A percentile compares a stretch with the other conserved stretches of the same genome.
Evolutionary conservation across 2,888 invertebrate genomes (phyloP).

Genomic region (Acleris literana): DNA sequence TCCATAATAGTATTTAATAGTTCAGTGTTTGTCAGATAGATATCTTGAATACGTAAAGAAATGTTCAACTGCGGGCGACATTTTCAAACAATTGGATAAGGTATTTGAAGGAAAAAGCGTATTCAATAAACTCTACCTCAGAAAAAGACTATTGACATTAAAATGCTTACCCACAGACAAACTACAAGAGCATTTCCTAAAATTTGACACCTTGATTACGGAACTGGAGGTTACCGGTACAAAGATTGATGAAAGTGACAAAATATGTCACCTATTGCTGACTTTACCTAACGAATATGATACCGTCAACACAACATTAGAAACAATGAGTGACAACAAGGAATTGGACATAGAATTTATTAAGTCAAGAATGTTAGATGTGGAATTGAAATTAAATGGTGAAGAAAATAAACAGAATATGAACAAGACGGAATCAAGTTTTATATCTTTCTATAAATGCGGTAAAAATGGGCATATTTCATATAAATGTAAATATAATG

Average conservation of each 20-base stretch:
- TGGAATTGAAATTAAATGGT: neutral
- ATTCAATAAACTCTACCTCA: neutral
- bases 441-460: neutral
- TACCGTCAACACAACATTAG: constrained; percentile 15
- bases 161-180: neutral
- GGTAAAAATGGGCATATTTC: constrained; percentile 3
- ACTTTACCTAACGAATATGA: constrained; percentile 9
- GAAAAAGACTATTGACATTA: neutral
- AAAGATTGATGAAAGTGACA: constrained; percentile 2
- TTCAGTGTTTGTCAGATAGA: neutral
- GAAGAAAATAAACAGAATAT: neutral
- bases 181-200: constrained; percentile 2
- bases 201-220: neutral
- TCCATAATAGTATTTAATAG: neutral
- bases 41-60: constrained; percentile 2
- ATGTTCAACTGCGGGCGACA: neutral
- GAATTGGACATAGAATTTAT: constrained; percentile 1
- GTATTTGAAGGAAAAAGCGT: constrained; percentile 15
- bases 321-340: neutral
- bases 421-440: neutral
- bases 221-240: neutral
- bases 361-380: neutral
- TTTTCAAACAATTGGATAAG: neutral
- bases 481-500: neutral
- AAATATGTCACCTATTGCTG: constrained; percentile 4